Base-by-base conservation (phyloP, 2,888 invertebrate species). In the Brachyptera risi region DNA sequence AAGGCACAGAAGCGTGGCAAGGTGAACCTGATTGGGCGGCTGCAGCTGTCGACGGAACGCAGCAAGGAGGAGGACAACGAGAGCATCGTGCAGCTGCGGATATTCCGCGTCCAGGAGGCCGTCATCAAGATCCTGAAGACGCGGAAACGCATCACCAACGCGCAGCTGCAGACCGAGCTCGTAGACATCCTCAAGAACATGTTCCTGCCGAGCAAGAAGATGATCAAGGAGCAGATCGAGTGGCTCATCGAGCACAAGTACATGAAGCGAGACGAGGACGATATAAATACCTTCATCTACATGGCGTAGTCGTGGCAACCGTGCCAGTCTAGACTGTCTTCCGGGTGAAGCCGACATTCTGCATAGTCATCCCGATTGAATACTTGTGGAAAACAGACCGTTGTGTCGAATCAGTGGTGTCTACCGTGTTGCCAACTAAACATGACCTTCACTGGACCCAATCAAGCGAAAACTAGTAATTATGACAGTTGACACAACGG, bases 181-280 rank as follows among this genome's bases (percentile, higher is more conserved):
- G 90, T 99, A 17, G 98, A 99, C 78, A 96, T 99, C 73, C 79
- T 99, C 69, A 97, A 97, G 79, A 96, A 97, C 74, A 97, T 99
- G 96, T 99, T 99, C 82, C 80, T 98, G 72, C 99, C 99, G 24
- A 95, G 96, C 65, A 96, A 96, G 77, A 97, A 98, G 78, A 93
- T 99, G 90, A 98, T 99, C 70, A 99, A 99, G 77, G 98, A 99
- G 78, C 98, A 99, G 78, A 84, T 99, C 58, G 99, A 99, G 76
- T 99, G 98, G 98, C 85, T 99, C 47, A 98, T 99, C 67, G 98
- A 99, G 78, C 94, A 99, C 76, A 96, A 96, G 76, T 98, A 97
- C 76, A 96, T 98, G 90, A 83, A 86, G 64, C 83, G 98, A 68
- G 96, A 97, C 74, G 96, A 96, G 71, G 92, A 96, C 69, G 96